Evolutionary conservation across 30 jellyfish, hydroid and myxozoan species (phyloP), one percentile per base, ranked within the genome.

Genomic region (Aurelia sp.): DNA sequence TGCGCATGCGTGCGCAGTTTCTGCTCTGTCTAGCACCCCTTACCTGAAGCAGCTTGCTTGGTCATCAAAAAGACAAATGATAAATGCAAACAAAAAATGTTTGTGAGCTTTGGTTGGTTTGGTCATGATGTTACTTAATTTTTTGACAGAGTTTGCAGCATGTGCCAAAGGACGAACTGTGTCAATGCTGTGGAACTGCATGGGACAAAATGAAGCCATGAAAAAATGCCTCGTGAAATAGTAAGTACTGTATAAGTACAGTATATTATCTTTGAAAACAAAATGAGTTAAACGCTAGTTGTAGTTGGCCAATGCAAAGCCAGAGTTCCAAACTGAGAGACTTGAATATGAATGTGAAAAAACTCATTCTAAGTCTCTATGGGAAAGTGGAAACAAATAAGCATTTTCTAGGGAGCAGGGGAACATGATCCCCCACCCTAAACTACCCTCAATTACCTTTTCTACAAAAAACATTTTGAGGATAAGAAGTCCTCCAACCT

Each of bases 111-210:
- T 27, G 1, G 33, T 27, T 27, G 33, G 33, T 27, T 27, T 27
- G 33, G 33, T 27, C 33, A 27, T 27, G 33, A 27, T 27, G 33
- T 27, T 0, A 27, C 55, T 8, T 8, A 4, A 0, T 44, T 44
- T 41, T 7, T 44, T 8, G 15, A 44, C 55, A 95, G 99, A 74
- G 18, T 95, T 95, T 63, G 84, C 84, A 30, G 64, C 55, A 8
- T 95, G 99, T 75, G 93, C 91, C 1, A 90, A 90, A 85, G 99
- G 99, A 10, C 71, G 99, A 65, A 76, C 97, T 22, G 68, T 95
- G 33, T 90, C 99, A 9, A 21, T 90, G 84, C 83, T 92, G 6
- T 90, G 98, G 98, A 83, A 97, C 6, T 95, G 99, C 70, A 82
- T 91, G 82, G 44, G 67, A 13, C 91, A 90, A 63, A 81, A 80